A percentile compares a stretch with the other conserved stretches of the same genome.
phyloP scores from a whole-genome alignment of 2,888 invertebrate species.

The Plusia festucae region DNA sequence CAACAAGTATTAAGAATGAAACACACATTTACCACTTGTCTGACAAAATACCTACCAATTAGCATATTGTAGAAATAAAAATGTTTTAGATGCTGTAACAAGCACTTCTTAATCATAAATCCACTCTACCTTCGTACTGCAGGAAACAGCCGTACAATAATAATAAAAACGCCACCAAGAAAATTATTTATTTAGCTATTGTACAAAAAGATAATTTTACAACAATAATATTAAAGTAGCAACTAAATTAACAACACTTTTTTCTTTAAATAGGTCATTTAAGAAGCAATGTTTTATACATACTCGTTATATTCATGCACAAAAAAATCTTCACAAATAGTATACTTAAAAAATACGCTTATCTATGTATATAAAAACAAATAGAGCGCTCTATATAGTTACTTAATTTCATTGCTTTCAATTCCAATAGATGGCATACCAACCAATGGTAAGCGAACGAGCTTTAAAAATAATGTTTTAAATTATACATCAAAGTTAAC shows the following conservation, averaged over 20 bases:
- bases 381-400: not conserved
- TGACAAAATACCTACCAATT: not conserved
- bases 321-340: not conserved
- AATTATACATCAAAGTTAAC: slow-evolving; percentile 52
- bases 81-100: no score
- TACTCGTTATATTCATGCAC: not conserved
- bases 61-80: not conserved
- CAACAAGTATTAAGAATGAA: not conserved
- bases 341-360: no score
- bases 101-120: slow-evolving; percentile 1
- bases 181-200: not conserved
- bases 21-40: not conserved
- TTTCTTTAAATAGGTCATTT: not conserved
- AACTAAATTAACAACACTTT: slow-evolving; percentile 4
- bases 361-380: not conserved
- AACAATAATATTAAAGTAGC: not conserved
- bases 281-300: not conserved
- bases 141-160: not conserved
- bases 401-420: not conserved
- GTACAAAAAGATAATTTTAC: not conserved
- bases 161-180: slow-evolving; percentile 3
- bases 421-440: slow-evolving; percentile 2
- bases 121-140: not conserved
- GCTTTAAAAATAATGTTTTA: slow-evolving; percentile 29
- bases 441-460: slow-evolving; percentile 21